A percentile compares a stretch with the other conserved stretches of the same genome.
Evolutionary conservation across 2,113 vertebrate species (phyloP).

Genomic region (Harpagus bidentatus): DNA sequence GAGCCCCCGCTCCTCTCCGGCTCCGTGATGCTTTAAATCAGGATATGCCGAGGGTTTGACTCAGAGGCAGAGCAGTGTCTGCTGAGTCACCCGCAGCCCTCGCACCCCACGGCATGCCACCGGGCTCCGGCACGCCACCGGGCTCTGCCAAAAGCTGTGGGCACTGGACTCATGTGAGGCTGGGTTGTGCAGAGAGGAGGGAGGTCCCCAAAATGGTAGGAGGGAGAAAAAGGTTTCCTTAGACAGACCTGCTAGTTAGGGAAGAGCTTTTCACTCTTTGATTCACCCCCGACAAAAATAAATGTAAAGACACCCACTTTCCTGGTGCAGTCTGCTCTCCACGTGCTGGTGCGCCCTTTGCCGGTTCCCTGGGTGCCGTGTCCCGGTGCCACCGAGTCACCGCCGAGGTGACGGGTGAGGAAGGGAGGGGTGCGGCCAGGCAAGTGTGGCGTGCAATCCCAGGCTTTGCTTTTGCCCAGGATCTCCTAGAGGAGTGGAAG

Average conservation of each 20-base stretch:
- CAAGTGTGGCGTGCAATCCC: rapidly evolving
- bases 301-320: not conserved
- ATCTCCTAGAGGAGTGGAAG: conserved; percentile 85
- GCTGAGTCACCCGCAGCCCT: not conserved
- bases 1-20: not conserved
- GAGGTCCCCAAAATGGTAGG: not conserved
- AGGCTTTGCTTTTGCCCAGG: conserved; percentile 65
- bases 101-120: not conserved
- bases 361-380: rapidly evolving
- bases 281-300: not conserved
- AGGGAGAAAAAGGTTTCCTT: not conserved
- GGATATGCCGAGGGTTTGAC: not conserved
- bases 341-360: rapidly evolving
- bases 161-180: not conserved
- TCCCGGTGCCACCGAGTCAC: not conserved
- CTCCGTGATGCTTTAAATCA: not conserved
- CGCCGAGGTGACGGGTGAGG: rapidly evolving
- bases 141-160: not conserved
- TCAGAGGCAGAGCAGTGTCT: not conserved
- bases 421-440: rapidly evolving
- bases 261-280: not conserved
- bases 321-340: rapidly evolving
- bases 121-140: not conserved
- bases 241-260: not conserved
- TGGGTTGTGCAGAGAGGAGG: not conserved